phyloP scores from a whole-genome alignment of 2,888 invertebrate species.

The Tiphia femorata region DNA sequence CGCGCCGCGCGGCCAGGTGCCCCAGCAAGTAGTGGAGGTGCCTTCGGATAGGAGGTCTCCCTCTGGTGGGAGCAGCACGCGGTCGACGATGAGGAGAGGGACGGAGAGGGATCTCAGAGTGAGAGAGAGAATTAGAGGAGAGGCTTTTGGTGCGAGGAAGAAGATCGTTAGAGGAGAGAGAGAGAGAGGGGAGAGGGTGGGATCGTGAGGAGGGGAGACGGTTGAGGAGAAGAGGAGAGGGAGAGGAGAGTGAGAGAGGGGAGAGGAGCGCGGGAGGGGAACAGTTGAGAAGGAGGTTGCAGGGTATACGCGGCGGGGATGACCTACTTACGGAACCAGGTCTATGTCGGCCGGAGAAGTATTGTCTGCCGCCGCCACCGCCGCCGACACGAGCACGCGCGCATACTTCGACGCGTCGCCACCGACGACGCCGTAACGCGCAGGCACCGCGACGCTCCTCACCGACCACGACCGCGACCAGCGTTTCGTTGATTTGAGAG shows the following conservation, averaged over 20 bases:
- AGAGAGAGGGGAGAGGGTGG: too few relatives aligned
- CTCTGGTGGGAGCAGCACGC: slow-evolving; percentile 29
- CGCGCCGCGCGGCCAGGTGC: slow-evolving; percentile 59
- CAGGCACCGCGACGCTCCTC: too few relatives aligned
- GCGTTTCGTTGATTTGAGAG: too few relatives aligned
- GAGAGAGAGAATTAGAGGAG: too few relatives aligned
- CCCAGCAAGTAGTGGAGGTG: slow-evolving; percentile 47
- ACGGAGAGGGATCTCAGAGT: too few relatives aligned
- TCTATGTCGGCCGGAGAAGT: slow-evolving; percentile 79
- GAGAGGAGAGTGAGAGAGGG: slow-evolving; percentile 16
- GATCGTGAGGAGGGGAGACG: slow-evolving; percentile 26
- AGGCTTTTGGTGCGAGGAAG: too few relatives aligned
- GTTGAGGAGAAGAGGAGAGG: slow-evolving; percentile 14
- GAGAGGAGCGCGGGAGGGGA: slow-evolving; percentile 28
- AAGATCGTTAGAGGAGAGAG: too few relatives aligned
- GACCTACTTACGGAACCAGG: slow-evolving; percentile 96
- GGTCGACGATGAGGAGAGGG: slow-evolving; percentile 33
- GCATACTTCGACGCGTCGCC: slow-evolving; percentile 10
- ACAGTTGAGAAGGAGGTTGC: slow-evolving; percentile 44
- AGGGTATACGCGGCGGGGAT: slow-evolving; percentile 67
- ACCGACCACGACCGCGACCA: neutral
- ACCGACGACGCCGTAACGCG: too few relatives aligned
- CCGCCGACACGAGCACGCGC: slow-evolving; percentile 1
- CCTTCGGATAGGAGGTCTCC: slow-evolving; percentile 63
- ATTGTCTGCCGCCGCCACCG: slow-evolving; percentile 58